Evolutionary conservation across 2,113 vertebrate species (phyloP).

Genomic region (Pygoscelis antarcticus): DNA sequence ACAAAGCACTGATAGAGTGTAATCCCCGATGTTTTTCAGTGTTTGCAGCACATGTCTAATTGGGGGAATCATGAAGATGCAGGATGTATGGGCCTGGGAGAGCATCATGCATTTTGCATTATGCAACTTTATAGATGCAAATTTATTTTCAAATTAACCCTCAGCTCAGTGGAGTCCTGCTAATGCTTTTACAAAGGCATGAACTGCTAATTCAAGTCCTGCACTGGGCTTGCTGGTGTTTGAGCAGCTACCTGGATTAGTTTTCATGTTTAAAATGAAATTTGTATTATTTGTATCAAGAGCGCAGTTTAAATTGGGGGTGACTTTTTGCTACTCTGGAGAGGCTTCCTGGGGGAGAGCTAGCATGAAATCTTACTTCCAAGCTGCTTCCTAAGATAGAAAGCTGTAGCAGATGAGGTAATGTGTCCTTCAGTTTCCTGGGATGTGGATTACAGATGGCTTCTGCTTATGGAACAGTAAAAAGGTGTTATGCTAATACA

Average conservation of each 20-base stretch:
- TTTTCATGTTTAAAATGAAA: conserved; percentile 45
- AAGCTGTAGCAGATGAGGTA: background rate
- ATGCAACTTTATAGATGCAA: background rate
- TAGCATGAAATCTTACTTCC: background rate
- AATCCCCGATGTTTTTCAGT: background rate
- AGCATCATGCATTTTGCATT: background rate
- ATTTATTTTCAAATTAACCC: conserved; percentile 12
- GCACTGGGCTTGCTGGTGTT: conserved; percentile 11
- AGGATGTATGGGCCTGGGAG: background rate
- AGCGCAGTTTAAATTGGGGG: background rate
- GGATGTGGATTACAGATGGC: background rate
- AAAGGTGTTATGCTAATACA: background rate
- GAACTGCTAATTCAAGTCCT: conserved; percentile 50
- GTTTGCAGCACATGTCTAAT: background rate
- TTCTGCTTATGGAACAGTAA: background rate
- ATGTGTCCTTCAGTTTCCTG: background rate
- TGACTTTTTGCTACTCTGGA: background rate
- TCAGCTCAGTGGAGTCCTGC: background rate
- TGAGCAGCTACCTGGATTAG: conserved; percentile 48
- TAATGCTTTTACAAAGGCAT: conserved; percentile 46
- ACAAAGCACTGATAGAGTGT: background rate
- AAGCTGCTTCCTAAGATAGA: background rate
- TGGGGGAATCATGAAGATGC: background rate
- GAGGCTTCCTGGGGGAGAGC: background rate
- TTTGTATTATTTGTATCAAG: background rate